Percentiles rank a stretch among this genome's conserved stretches.
Evolutionary conservation across 2,113 vertebrate species (phyloP).

Genomic region (Crotalus helleri): DNA sequence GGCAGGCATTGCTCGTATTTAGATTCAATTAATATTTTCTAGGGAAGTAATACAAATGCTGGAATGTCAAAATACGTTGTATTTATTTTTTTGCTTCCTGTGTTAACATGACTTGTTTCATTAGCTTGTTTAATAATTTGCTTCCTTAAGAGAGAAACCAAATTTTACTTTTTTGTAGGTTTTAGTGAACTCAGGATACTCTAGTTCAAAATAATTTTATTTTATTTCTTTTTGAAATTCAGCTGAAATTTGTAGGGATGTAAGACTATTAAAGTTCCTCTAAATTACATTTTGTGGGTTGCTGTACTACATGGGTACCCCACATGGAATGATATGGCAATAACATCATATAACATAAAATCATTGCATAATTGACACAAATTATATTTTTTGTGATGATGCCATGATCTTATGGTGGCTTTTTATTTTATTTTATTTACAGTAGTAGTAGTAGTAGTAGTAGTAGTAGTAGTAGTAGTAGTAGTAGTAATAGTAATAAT

Average conservation of each 20-base stretch:
- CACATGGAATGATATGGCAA: too few species aligned
- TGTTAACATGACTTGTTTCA: not conserved
- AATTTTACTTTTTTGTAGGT: not conserved
- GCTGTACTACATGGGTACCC: too few species aligned
- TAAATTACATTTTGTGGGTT: not conserved
- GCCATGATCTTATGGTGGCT: too few species aligned
- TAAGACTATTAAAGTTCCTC: not conserved
- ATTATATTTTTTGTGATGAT: too few species aligned
- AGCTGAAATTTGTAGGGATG: not conserved
- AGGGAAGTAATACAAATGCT: not conserved
- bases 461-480: too few species aligned
- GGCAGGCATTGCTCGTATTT: not conserved
- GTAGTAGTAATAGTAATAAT: too few species aligned
- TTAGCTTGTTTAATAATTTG: not conserved
- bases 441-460: too few species aligned
- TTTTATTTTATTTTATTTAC: too few species aligned
- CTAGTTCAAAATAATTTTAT: not conserved
- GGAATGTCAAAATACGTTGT: not conserved
- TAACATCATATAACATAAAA: too few species aligned
- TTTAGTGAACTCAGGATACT: not conserved
- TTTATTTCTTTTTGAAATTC: not conserved
- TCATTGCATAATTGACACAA: too few species aligned
- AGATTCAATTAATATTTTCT: not conserved
- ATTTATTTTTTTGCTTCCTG: not conserved
- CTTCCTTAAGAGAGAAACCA: not conserved